Conservation (phyloP, 2,888 invertebrate species). For the Beris chalybata region DNA sequence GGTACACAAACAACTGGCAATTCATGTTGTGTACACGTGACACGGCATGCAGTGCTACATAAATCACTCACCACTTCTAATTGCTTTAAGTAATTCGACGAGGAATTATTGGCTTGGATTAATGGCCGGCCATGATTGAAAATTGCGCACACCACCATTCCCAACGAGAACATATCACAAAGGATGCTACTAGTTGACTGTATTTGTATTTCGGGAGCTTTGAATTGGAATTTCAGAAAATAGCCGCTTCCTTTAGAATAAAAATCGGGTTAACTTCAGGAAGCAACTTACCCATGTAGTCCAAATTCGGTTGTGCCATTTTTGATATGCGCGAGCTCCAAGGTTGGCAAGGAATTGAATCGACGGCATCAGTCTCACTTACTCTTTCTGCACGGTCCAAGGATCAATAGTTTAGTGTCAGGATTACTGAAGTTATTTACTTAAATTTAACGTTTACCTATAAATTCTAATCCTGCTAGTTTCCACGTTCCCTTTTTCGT, state of each 20-base stretch:
- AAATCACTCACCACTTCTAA: conserved; percentile 77
- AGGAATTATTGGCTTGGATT: conserved; percentile 88
- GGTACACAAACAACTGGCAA: too few species aligned
- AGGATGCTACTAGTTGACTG: conserved; percentile 79
- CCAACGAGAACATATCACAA: conserved; percentile 96
- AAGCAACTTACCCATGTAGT: conserved; percentile 75
- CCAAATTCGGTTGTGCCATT: conserved; percentile 92
- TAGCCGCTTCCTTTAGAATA: neutral
- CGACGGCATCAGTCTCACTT: conserved; percentile 69
- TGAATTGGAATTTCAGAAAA: conserved; percentile 41
- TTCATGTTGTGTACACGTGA: too few species aligned
- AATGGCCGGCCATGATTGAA: conserved; percentile 89
- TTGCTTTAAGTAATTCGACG: conserved; percentile 86
- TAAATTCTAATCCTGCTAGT: conserved; percentile 90
- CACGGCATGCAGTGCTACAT: neutral
- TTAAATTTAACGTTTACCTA: conserved; percentile 64
- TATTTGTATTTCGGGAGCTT: conserved; percentile 92
- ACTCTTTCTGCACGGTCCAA: conserved; percentile 64
- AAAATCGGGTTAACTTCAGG: neutral
- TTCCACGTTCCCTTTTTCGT: conserved; percentile 96
- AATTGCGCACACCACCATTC: conserved; percentile 89
- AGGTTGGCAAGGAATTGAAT: conserved; percentile 75
- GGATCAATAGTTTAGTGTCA: neutral
- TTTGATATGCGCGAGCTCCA: conserved; percentile 92
- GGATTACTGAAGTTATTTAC: neutral